These are phyloP conservation scores for Physella acuta DNA, from an alignment of 1,140 invertebrate species.

Conservation along the genomic window DNA sequence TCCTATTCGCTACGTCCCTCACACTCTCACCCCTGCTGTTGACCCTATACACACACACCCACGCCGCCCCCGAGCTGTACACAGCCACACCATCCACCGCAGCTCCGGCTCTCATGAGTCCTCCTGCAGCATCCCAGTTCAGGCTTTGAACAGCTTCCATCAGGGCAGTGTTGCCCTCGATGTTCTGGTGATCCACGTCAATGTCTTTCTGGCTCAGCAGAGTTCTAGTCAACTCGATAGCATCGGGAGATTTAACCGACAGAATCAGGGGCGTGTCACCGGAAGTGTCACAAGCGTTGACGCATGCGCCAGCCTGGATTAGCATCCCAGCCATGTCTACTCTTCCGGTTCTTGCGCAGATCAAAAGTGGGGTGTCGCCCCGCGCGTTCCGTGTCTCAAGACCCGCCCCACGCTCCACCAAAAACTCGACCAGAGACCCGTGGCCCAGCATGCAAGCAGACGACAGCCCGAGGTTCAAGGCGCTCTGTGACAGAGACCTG, in stretches of 20 bases:
- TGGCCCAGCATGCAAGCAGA: neutral
- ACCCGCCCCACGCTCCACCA: neutral
- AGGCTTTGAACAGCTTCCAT: neutral
- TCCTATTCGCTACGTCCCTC: neutral
- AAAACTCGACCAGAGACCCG: neutral
- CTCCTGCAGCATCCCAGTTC: neutral
- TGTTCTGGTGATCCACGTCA: neutral
- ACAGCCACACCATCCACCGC: neutral
- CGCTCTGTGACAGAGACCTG: neutral
- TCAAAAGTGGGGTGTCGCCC: neutral
- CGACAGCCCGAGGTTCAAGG: neutral
- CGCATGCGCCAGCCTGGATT: neutral
- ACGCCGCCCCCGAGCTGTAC: neutral
- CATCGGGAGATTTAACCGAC: neutral
- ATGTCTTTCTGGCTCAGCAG: neutral
- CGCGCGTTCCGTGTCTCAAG: neutral
- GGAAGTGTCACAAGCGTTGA: neutral
- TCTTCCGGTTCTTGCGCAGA: neutral
- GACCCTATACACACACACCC: neutral
- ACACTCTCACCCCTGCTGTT: neutral
- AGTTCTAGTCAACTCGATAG: neutral
- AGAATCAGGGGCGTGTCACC: neutral
- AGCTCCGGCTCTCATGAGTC: neutral
- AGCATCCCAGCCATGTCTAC: neutral
- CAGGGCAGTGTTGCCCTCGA: neutral